These are phyloP conservation scores for Alligator sinensis DNA, from an alignment of 2,113 vertebrate species.

Conservation along the genomic window DNA sequence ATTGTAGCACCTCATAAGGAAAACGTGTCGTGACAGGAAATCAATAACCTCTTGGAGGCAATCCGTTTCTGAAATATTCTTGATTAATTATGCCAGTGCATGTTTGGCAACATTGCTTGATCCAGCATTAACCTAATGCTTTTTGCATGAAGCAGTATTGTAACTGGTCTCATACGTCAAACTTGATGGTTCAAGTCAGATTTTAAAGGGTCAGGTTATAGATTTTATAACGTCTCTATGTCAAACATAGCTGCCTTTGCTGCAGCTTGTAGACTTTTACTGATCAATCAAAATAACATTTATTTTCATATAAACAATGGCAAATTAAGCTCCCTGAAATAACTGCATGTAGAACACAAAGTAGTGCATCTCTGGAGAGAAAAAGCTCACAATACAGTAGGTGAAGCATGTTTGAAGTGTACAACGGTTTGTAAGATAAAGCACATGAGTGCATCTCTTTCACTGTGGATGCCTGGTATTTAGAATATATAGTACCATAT, in stretches of 20 bases:
- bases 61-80: constrained; percentile 79
- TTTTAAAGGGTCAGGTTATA: constrained; percentile 77
- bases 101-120: constrained; percentile 72
- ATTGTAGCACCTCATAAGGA: constrained; percentile 66
- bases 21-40: constrained; percentile 78
- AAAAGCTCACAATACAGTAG: not conserved
- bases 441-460: not conserved
- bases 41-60: constrained; percentile 79
- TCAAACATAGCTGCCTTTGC: constrained; percentile 69
- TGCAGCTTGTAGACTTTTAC: constrained; percentile 68
- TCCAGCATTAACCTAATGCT: constrained; percentile 82
- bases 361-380: constrained; percentile 20
- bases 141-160: constrained; percentile 79
- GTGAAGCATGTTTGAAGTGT: not conserved
- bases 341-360: constrained; percentile 49
- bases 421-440: not conserved
- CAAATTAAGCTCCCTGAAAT: constrained; percentile 71
- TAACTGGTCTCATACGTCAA: constrained; percentile 78
- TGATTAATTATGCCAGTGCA: constrained; percentile 81
- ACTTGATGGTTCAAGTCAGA: constrained; percentile 74
- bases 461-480: fast-evolving
- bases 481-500: not conserved
- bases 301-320: constrained; percentile 74
- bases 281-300: constrained; percentile 78
- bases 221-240: constrained; percentile 78